Base-by-base conservation (phyloP, 30 jellyfish, hydroid and myxozoan genomes). In the Chironex yamaguchii region DNA sequence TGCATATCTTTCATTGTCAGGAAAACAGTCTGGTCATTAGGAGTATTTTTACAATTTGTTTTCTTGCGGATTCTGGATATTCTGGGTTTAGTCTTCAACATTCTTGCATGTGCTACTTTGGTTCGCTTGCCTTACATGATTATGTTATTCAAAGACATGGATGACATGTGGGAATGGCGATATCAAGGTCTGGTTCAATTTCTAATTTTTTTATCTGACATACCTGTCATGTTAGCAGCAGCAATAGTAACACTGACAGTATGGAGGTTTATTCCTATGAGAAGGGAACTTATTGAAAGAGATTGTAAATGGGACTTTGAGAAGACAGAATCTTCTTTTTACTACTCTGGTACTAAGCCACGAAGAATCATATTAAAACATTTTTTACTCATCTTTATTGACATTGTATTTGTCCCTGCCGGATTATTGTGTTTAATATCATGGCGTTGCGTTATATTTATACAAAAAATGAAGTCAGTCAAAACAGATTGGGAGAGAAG, bases 371-470 rank as follows among this genome's bases (percentile, higher is more conserved):
- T 87, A 34, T 23, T 87, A 34, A 87, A 87, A 23, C 97, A 92
- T 58, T 92, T 92, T 36, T 89, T 89, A 52, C 49, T 35, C 54
- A 50, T 87, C 27, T 49, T 87, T 48, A 52, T 92, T 62, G 98
- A 92, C 66, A 64, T 73, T 0, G 32, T 92, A 34, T 92, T 94
- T 53, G 51, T 92, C 0, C 98, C 98, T 11, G 85, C 96, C 6
- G 96, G 88, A 14, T 29, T 92, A 27, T 9, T 92, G n/a, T 85
- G 92, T 67, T 62, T 92, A 30, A 69, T 74, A 24, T 92, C 98
- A 49, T 92, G 98, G 98, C 71, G 98, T 48, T 79, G 97, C 54
- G 74, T 64, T 9, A 80, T 87, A 17, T 92, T 92, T 79, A 36
- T 87, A 23, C 32, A 51, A 2, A 85, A 52, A 26, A 25, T 92